phyloP scores from a whole-genome alignment of 2,113 vertebrate genomes.

The Cyprinodon tularosa region DNA sequence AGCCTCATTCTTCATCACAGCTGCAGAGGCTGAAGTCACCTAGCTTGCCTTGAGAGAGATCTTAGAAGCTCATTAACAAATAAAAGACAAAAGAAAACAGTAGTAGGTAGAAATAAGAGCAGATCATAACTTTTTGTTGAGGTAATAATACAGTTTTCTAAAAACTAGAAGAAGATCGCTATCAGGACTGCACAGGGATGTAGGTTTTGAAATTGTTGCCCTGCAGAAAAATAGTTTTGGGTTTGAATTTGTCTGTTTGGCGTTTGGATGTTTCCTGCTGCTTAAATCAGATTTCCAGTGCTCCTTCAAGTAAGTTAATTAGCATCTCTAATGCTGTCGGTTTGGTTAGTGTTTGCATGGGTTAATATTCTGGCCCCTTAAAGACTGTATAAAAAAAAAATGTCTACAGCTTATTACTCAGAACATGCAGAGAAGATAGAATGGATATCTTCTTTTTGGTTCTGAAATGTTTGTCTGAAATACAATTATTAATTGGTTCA shows the following conservation, averaged over 20 bases:
- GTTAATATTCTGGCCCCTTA: background rate
- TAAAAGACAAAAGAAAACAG: slow-evolving; percentile 49
- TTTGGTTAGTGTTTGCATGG: background rate
- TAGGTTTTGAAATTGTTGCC: background rate
- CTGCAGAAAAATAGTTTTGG: background rate
- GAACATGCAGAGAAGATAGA: too few species aligned
- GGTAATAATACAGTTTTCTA: background rate
- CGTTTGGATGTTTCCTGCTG: background rate
- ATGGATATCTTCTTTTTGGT: too few species aligned
- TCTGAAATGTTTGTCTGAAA: too few species aligned
- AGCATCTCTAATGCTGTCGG: background rate
- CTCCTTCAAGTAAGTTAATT: background rate
- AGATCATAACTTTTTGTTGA: background rate
- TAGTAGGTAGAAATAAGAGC: slow-evolving; percentile 23
- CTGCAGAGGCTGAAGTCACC: slow-evolving; percentile 67
- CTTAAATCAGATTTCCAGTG: background rate
- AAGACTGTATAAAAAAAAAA: too few species aligned
- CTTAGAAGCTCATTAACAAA: slow-evolving; percentile 71
- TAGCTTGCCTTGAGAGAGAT: slow-evolving; percentile 51
- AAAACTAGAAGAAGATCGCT: background rate
- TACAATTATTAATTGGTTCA: too few species aligned
- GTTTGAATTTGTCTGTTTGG: background rate
- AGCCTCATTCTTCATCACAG: slow-evolving; percentile 63
- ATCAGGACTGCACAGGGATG: background rate
- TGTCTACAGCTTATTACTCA: too few species aligned